A percentile compares a stretch with the other conserved stretches of the same genome.
These are phyloP conservation scores for Acipenser transmontanus DNA, from an alignment of 2,797 vertebrate genomes.

Conservation along the genomic window DNA sequence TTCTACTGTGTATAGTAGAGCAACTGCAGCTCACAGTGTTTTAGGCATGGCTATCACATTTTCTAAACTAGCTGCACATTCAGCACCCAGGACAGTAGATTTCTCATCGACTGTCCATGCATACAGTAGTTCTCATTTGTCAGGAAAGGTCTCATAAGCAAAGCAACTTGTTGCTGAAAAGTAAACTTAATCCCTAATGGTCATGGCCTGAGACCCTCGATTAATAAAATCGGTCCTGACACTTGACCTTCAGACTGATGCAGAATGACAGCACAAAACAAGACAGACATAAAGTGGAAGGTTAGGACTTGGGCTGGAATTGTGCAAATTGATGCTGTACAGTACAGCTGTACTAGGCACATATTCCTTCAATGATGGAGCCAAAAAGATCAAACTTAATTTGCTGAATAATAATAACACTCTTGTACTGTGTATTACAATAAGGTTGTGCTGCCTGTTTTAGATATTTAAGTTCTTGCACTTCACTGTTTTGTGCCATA, in stretches of 20 bases:
- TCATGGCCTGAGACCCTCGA: constrained; percentile 21
- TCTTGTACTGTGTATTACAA: no score
- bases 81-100: neutral
- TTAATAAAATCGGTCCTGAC: constrained; percentile 18
- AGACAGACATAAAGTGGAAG: constrained; percentile 19
- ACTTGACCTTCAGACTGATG: constrained; percentile 31
- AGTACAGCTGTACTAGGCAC: no score
- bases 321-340: no score
- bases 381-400: no score
- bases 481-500: no score
- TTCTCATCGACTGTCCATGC: constrained; percentile 12
- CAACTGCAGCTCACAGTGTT: neutral
- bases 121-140: constrained; percentile 16
- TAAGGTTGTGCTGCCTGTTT: no score
- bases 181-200: constrained; percentile 23
- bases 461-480: no score
- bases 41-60: neutral
- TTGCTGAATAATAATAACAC: no score
- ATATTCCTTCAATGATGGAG: no score
- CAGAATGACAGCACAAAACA: constrained; percentile 40
- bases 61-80: neutral
- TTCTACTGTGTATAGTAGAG: neutral
- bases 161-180: constrained; percentile 27
- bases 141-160: constrained; percentile 25
- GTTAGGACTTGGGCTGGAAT: no score